phyloP scores from a whole-genome alignment of 2,113 vertebrate species.

The Arizona elegans region DNA sequence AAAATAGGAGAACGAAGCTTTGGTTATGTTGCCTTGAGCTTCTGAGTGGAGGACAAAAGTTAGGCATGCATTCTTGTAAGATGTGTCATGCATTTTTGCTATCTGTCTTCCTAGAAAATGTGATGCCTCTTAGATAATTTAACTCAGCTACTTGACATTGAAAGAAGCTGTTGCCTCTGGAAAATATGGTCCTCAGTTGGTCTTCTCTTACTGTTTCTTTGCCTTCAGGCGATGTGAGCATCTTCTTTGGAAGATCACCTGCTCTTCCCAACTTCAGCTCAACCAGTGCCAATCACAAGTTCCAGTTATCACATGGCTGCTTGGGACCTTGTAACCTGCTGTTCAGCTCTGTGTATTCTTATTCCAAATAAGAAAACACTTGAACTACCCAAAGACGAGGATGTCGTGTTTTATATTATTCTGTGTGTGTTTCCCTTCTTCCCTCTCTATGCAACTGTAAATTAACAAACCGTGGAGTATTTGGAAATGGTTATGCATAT shows the following conservation, averaged over 20 bases:
- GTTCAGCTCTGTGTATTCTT: slow-evolving; percentile 50
- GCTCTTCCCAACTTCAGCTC: slow-evolving; percentile 52
- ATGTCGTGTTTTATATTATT: slow-evolving; percentile 77
- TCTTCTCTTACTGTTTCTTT: slow-evolving; percentile 17
- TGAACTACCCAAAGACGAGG: slow-evolving; percentile 86
- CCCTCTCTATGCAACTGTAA: slow-evolving; percentile 98
- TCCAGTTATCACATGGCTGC: slow-evolving; percentile 55
- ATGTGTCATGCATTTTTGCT: neutral
- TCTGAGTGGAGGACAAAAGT: neutral
- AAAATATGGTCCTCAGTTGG: neutral
- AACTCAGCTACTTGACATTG: neutral
- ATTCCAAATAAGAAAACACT: slow-evolving; percentile 68
- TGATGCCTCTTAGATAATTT: neutral
- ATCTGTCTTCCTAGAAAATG: neutral
- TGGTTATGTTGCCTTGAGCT: neutral
- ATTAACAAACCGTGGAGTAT: slow-evolving; percentile 86
- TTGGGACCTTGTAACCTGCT: slow-evolving; percentile 55
- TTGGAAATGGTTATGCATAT: slow-evolving; percentile 73
- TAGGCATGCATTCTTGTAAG: neutral
- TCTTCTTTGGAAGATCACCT: slow-evolving; percentile 23
- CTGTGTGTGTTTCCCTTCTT: slow-evolving; percentile 70
- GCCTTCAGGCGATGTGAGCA: slow-evolving; percentile 71
- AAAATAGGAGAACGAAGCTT: neutral
- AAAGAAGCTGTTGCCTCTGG: neutral
- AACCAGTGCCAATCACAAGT: slow-evolving; percentile 39